These are phyloP conservation scores for Argyra leucocephala DNA, from an alignment of 2,888 invertebrate genomes.

Conservation along the genomic window DNA sequence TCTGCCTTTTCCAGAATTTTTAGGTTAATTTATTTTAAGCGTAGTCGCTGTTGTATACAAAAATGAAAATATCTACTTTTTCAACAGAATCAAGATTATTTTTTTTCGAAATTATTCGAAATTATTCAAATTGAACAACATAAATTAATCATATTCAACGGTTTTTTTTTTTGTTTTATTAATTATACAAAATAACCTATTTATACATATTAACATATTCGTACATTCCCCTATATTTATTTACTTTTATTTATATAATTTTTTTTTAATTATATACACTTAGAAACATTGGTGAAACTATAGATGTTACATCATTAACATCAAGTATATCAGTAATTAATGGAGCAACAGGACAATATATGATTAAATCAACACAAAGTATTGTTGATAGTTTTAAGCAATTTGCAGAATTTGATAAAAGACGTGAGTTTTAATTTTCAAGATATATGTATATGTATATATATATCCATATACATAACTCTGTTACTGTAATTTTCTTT, in stretches of 20 bases:
- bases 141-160: no score
- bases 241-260: slow-evolving; percentile 11
- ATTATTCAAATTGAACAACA: no score
- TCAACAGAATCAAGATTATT: no score
- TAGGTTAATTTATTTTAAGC: no score
- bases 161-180: no score
- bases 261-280: neutral
- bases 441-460: neutral
- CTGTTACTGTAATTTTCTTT: neutral
- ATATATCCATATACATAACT: slow-evolving; percentile 10
- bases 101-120: no score
- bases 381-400: slow-evolving; percentile 43
- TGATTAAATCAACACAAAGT: slow-evolving; percentile 51
- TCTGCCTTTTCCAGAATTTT: no score
- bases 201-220: no score
- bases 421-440: slow-evolving; percentile 41
- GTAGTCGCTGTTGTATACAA: no score
- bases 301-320: slow-evolving; percentile 51
- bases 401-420: slow-evolving; percentile 42
- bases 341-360: slow-evolving; percentile 53
- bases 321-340: slow-evolving; percentile 55
- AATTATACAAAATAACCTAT: no score
- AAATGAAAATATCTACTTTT: no score
- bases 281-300: slow-evolving; percentile 50
- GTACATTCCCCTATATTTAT: slow-evolving; percentile 24